Evolutionary conservation across 2,888 invertebrate genomes (phyloP), one percentile per base, ranked within the genome.

Genomic region (Drosophila sordidapex): DNA sequence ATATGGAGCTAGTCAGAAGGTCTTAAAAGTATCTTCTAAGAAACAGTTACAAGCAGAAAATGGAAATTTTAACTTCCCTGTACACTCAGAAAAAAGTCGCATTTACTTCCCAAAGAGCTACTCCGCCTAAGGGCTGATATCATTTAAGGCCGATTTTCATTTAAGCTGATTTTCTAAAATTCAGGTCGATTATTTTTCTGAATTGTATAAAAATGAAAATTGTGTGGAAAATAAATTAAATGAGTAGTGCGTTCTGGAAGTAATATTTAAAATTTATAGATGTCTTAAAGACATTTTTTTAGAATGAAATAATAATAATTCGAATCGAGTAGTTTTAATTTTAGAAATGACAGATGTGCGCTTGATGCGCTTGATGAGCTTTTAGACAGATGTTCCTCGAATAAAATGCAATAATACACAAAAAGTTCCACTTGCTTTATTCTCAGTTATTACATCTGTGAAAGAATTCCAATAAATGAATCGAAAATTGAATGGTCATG

Each of bases 361-460:
- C 21, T 11, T 11, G 5, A 40, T 4, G 7, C 7, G 7, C 4
- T 6, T 43, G 5, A 43, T 5, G 7, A 2, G 7, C 2, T 7
- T 46, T n/a, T 6, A 3, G 29, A 18, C n/a, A 11, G 2, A 6
- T 29, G 1, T n/a, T 27, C 10, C 18, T 29, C 11, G 4, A 29
- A 49, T 6, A n/a, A 27, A 3, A 21, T 31, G 31, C 7, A 1
- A n/a, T n/a, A n/a, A 13, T 13, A 15, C 4, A 33, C 15, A 18
- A 25, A 25, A 5, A 38, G 13, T 8, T 48, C 11, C 25, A 15
- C 25, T 33, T 33, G 35, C 63, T 36, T 70, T 18, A 58, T 70
- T 21, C 13, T 35, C 13, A 21, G 33, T 11, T 33, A 33, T 33
- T 33, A 11, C 33, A 11, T 25, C 2, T 18, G 7, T 7, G 7